phyloP scores from a whole-genome alignment of 2,113 vertebrate genomes.

The Hemibates koningsi region DNA sequence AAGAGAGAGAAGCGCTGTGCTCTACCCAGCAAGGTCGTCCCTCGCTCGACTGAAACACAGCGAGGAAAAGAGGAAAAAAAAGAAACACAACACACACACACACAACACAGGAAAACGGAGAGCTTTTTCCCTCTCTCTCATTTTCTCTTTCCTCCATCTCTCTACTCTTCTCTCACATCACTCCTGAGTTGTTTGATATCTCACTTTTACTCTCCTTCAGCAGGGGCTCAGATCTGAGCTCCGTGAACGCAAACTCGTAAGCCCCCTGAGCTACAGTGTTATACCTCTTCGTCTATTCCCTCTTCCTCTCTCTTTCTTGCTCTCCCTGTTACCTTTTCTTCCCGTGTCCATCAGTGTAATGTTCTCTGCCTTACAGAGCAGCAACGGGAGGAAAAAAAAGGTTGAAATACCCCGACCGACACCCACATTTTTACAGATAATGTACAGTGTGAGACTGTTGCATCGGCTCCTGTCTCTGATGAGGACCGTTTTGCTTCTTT shows the following conservation, averaged over 20 bases:
- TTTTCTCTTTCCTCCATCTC: constrained; percentile 43
- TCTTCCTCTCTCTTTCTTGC: constrained; percentile 43
- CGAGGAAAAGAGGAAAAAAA: constrained; percentile 11
- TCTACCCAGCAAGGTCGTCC: constrained; percentile 65
- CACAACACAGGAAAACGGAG: constrained; percentile 28
- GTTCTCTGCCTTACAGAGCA: constrained; percentile 30
- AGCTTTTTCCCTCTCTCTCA: constrained; percentile 39
- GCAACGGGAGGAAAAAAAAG: constrained; percentile 9
- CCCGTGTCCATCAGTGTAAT: constrained; percentile 25
- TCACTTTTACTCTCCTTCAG: constrained; percentile 55
- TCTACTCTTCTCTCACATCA: constrained; percentile 50
- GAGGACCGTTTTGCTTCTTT: constrained; percentile 17
- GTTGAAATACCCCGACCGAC: constrained; percentile 44
- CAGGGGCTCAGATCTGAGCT: constrained; percentile 40
- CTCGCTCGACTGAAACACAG: constrained; percentile 52
- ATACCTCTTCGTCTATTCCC: constrained; percentile 56
- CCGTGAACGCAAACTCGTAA: constrained; percentile 44
- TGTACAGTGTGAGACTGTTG: constrained; percentile 2
- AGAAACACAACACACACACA: not conserved
- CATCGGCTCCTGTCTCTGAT: constrained; percentile 32
- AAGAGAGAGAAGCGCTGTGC: constrained; percentile 56
- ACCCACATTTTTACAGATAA: constrained; percentile 57
- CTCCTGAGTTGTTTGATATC: constrained; percentile 66
- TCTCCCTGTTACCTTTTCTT: constrained; percentile 38
- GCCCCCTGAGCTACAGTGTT: constrained; percentile 55